Evolutionary conservation across 2,888 invertebrate genomes (phyloP).

Genomic region (Stenolophus ochropezus): DNA sequence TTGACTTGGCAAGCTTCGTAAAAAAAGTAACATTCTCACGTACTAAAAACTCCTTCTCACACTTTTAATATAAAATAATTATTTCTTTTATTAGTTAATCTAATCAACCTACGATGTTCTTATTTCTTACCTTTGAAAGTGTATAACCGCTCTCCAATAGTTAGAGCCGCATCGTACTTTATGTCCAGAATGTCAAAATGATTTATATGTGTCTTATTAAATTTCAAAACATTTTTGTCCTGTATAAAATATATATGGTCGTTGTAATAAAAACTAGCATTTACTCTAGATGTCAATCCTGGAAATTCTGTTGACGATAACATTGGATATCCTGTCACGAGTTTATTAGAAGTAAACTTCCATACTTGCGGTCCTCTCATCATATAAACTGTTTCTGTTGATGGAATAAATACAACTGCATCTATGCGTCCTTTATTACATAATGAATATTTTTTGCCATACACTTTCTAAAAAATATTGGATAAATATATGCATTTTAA

Average conservation of each 20-base stretch:
- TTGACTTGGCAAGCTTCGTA: no score
- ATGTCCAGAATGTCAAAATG: neutral
- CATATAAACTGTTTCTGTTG: neutral
- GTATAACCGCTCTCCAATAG: conserved; percentile 7
- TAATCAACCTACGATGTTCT: no score
- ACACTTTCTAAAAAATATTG: conserved; percentile 10
- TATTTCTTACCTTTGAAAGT: conserved; percentile 42
- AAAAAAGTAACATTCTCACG: no score
- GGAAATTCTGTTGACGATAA: conserved; percentile 26
- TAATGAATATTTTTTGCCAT: neutral
- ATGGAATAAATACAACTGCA: neutral
- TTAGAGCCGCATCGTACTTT: neutral
- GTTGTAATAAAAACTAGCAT: conserved; percentile 8
- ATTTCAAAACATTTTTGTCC: neutral
- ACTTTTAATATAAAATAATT: no score
- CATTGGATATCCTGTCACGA: conserved; percentile 4
- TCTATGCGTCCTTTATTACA: conserved; percentile 18
- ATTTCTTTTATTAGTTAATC: no score
- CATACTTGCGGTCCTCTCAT: conserved; percentile 1
- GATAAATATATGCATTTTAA: no score
- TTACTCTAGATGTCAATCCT: neutral
- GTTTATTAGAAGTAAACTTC: neutral
- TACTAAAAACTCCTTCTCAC: no score
- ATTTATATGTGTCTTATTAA: neutral
- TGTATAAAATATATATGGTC: conserved; percentile 40